Evolutionary conservation across 2,797 vertebrate species (phyloP).

Genomic region (Rhabdomys pumilio): DNA sequence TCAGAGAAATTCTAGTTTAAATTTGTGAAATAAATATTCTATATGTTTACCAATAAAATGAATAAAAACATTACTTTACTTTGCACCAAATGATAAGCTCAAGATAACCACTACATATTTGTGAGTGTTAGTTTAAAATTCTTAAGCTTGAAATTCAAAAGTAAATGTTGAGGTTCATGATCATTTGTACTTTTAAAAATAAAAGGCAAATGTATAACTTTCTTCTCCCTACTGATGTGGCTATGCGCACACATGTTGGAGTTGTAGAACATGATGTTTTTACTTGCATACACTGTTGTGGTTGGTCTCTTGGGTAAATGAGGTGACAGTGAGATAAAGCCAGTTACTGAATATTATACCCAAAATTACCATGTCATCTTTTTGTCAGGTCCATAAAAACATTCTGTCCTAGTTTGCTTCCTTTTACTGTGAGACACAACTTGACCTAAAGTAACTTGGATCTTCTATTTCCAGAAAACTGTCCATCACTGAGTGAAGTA

Average conservation of each 20-base stretch:
- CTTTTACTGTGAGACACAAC: neutral
- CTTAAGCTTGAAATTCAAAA: neutral
- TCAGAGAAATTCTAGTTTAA: slow-evolving; percentile 35
- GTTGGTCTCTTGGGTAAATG: neutral
- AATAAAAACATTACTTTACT: neutral
- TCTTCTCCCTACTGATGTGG: rapidly evolving
- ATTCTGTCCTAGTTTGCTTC: neutral
- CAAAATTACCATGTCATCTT: neutral
- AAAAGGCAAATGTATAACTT: neutral
- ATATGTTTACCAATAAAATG: slow-evolving; percentile 17
- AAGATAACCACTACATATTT: neutral
- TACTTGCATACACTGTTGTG: no score
- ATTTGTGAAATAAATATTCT: slow-evolving; percentile 11
- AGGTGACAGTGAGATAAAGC: neutral
- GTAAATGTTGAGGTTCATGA: neutral
- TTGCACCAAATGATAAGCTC: slow-evolving; percentile 4
- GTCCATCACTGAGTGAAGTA: neutral
- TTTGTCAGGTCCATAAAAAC: neutral
- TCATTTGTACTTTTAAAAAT: neutral
- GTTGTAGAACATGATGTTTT: neutral
- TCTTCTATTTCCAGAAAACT: neutral
- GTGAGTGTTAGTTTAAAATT: slow-evolving; percentile 8
- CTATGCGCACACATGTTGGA: neutral
- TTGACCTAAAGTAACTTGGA: neutral
- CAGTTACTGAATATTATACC: neutral